Base-by-base conservation (phyloP, 2,888 invertebrate genomes). In the Ashinkailepas kermadecensis region DNA sequence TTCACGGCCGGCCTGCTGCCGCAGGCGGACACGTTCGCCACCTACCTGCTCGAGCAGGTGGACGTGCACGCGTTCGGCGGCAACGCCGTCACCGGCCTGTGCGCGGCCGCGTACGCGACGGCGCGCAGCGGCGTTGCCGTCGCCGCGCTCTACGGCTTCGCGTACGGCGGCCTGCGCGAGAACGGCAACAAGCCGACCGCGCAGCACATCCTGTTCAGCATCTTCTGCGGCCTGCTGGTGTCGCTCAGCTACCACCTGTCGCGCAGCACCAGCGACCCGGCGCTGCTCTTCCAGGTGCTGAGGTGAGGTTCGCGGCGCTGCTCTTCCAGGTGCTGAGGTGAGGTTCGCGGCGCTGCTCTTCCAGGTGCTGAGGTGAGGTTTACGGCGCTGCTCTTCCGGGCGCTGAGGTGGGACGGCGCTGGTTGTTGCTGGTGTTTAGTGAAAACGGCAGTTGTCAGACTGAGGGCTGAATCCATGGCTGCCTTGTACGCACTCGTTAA, bases 1-100 rank as follows among this genome's bases (percentile, higher is more conserved):
- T 99, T 99, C 88, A 97, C 96, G 79, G 89, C 99, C 84, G 99
- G 99, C 1, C 89, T 99, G 79, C 94, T 99, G 86, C 99, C 99
- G 8, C 99, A 91, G 86, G 94, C 99, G 81, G 98, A 97, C 87
- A 99, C 99, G 0, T 97, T 99, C 87, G 88, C 93, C 13, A 95
- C 97, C 94, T 99, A 98, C 88, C 89, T 96, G n/a, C 89, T 98
- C 85, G 99, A 99, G 87, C 99, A 99, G 86, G 86, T 90, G 70
- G 90, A 91, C 85, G 89, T 90, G 85, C 89, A 90, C 85, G 87
- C 94, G 1, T 95, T 95, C 86, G 95, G 95, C 1, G 95, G 95
- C 0, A 96, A 94, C 86, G 96, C 95, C 0, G 93, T 94, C 15
- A 93, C 94, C 81, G 94, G 95, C 87, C 88, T 99, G 8, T 89